Evolutionary conservation across 1,140 invertebrate genomes (phyloP).

Genomic region (Drosophila simulans): DNA sequence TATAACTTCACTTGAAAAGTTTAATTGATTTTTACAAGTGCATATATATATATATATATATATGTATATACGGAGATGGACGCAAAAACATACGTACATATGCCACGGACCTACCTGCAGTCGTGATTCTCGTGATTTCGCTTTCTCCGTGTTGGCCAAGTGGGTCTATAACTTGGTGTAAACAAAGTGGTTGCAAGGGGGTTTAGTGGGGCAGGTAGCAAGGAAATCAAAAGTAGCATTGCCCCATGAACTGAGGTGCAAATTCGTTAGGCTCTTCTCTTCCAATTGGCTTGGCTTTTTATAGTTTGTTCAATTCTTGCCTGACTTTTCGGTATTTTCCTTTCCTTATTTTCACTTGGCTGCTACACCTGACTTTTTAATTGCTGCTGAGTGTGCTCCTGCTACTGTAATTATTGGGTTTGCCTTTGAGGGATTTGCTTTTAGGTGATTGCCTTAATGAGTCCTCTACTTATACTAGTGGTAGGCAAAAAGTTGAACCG

Average conservation of each 20-base stretch:
- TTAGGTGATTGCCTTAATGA: conserved; percentile 27
- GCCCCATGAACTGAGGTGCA: conserved; percentile 21
- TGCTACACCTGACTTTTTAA: conserved; percentile 14
- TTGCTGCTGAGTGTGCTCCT: conserved; percentile 18
- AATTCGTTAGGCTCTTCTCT: conserved; percentile 18
- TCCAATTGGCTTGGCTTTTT: conserved; percentile 8
- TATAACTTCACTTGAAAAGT: conserved; percentile 83
- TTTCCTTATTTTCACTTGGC: not conserved
- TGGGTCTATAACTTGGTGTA: conserved; percentile 58
- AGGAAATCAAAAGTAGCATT: conserved; percentile 67
- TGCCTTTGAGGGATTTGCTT: conserved; percentile 18
- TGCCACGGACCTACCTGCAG: conserved; percentile 44
- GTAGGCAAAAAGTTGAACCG: not conserved
- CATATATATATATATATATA: conserved; percentile 27
- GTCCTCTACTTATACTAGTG: not conserved
- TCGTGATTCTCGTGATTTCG: conserved; percentile 4
- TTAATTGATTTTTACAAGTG: conserved; percentile 82
- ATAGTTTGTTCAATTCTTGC: conserved; percentile 4
- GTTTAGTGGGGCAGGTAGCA: not conserved
- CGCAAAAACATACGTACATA: not conserved
- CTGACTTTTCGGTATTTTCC: conserved; percentile 10
- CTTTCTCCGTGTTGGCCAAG: conserved; percentile 21
- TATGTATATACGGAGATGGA: not conserved
- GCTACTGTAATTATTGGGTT: conserved; percentile 30
- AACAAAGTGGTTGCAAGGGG: conserved; percentile 45